A percentile compares a stretch with the other conserved stretches of the same genome.
phyloP scores from a whole-genome alignment of 2,797 vertebrate species.

The Babyrousa celebensis region DNA sequence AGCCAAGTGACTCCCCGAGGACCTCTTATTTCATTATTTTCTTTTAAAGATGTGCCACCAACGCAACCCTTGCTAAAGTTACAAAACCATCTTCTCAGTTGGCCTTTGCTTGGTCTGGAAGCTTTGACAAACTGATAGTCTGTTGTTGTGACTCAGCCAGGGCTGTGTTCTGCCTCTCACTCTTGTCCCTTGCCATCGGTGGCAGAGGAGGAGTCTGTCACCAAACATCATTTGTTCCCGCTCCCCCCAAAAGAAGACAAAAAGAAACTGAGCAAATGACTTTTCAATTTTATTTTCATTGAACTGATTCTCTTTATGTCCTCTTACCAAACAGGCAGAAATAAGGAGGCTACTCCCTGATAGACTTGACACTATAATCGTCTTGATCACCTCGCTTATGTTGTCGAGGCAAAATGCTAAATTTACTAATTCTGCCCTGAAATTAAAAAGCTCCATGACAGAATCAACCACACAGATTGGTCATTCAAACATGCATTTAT shows the following conservation, averaged over 20 bases:
- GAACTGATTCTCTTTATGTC: not conserved
- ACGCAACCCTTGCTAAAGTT: conserved; percentile 52
- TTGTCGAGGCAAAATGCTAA: conserved; percentile 2
- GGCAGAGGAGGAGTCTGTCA: not conserved
- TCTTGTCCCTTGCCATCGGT: not conserved
- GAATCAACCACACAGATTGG: not conserved
- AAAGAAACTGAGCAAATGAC: not conserved
- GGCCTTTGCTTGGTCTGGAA: not conserved
- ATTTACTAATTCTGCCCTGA: not conserved
- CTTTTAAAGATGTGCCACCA: conserved; percentile 69
- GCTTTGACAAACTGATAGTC: conserved; percentile 4
- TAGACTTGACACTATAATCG: not conserved
- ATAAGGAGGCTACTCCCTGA: not conserved
- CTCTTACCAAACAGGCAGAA: not conserved
- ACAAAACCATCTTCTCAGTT: not conserved
- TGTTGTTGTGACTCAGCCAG: not conserved
- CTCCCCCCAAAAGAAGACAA: not conserved
- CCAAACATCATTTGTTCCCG: not conserved
- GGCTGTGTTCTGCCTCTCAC: not conserved
- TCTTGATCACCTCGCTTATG: not conserved
- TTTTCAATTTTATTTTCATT: conserved; percentile 27
- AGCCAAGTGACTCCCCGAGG: conserved; percentile 50
- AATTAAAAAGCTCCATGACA: not conserved
- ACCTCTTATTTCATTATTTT: conserved; percentile 60
- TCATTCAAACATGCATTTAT: conserved; percentile 36